A percentile compares a stretch with the other conserved stretches of the same genome.
phyloP scores from a whole-genome alignment of 2,113 vertebrate genomes.

The Donacobius atricapilla region DNA sequence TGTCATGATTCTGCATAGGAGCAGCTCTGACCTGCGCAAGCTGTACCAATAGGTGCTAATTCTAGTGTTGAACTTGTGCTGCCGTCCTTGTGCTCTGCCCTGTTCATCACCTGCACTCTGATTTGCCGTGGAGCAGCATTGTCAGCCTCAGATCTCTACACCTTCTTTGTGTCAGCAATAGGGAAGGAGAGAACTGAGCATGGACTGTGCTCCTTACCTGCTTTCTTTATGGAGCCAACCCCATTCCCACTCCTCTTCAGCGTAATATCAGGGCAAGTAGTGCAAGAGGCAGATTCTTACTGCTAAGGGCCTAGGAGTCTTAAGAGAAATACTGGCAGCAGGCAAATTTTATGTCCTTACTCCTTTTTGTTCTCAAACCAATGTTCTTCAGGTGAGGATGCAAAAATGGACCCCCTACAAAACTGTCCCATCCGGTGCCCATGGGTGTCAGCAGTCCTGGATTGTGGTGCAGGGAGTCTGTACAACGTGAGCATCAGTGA shows the following conservation, averaged over 20 bases:
- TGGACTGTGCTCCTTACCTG: not conserved
- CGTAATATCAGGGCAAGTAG: not conserved
- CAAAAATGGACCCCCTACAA: slow-evolving; percentile 53
- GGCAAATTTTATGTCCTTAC: not conserved
- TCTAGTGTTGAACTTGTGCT: not conserved
- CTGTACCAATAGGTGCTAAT: not conserved
- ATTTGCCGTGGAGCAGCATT: not conserved
- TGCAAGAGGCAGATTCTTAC: not conserved
- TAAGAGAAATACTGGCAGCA: not conserved
- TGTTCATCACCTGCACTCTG: not conserved
- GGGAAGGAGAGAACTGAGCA: not conserved
- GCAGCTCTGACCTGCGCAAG: not conserved
- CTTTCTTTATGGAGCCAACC: not conserved
- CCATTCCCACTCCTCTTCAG: not conserved
- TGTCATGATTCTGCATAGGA: not conserved
- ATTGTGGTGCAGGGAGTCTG: slow-evolving; percentile 73
- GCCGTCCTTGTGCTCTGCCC: not conserved
- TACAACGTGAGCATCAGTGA: slow-evolving; percentile 69
- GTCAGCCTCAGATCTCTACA: not conserved
- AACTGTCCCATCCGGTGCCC: slow-evolving; percentile 47
- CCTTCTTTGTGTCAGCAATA: not conserved
- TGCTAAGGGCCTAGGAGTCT: not conserved
- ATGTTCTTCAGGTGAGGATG: slow-evolving; percentile 61
- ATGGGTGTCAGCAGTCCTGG: slow-evolving; percentile 67
- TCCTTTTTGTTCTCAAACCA: not conserved